Conservation (phyloP, 2,113 vertebrate species). For the Anguilla rostrata region DNA sequence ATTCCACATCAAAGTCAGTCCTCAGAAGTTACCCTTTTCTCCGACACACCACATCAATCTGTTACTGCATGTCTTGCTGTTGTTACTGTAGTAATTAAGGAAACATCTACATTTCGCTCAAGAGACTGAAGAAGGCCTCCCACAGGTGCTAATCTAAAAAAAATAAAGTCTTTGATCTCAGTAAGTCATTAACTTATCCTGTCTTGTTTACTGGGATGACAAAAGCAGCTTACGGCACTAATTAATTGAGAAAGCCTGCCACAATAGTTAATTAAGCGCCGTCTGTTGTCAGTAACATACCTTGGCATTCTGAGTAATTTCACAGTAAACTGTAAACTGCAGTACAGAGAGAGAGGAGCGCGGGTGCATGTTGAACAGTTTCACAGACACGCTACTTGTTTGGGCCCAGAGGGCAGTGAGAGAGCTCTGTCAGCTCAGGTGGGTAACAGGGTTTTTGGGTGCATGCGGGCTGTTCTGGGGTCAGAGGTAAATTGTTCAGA, state of each 20-base stretch:
- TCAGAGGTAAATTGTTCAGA: background rate
- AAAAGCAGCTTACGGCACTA: conserved; percentile 48
- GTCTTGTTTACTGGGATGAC: conserved; percentile 51
- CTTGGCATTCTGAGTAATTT: conserved; percentile 37
- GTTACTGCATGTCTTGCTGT: conserved; percentile 12
- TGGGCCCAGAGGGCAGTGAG: conserved; percentile 17
- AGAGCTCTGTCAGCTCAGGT: background rate
- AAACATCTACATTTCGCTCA: conserved; percentile 26
- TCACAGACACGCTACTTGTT: background rate
- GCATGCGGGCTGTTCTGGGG: conserved; percentile 9
- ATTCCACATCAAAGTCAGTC: background rate
- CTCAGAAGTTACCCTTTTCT: background rate
- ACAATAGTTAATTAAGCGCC: conserved; percentile 45
- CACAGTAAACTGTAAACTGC: conserved; percentile 10
- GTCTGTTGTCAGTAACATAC: conserved; percentile 38
- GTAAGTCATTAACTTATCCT: conserved; percentile 44
- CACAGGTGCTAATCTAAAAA: conserved; percentile 35
- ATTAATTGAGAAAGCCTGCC: conserved; percentile 48
- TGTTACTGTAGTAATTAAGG: conserved; percentile 36
- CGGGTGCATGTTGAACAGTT: conserved; percentile 20
- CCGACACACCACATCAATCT: conserved; percentile 15
- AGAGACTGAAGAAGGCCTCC: conserved; percentile 30
- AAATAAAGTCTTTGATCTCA: conserved; percentile 44
- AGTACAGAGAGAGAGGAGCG: background rate
- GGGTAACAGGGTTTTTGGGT: background rate